Percentiles rank a stretch among this genome's conserved stretches.
Conservation (phyloP, 1,140 invertebrate species). For the Aphaenogaster ashmeadi region DNA sequence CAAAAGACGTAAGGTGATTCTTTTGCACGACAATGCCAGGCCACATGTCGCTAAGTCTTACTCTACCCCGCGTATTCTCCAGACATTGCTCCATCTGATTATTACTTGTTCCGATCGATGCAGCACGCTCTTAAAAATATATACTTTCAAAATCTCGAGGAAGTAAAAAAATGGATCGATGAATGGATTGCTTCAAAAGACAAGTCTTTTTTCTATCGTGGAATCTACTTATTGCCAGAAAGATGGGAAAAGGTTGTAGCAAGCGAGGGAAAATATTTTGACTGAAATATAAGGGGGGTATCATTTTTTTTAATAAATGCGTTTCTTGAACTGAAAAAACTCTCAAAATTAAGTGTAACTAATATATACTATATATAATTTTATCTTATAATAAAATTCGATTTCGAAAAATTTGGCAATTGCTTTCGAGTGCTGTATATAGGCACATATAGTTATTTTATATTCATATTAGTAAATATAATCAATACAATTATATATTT, state of each 20-base stretch:
- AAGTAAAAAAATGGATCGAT: conserved; percentile 13
- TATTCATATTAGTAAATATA: background rate
- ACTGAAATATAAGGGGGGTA: background rate
- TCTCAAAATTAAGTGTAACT: too few species aligned
- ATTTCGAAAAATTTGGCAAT: background rate
- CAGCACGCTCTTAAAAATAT: background rate
- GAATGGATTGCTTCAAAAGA: background rate
- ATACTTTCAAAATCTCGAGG: background rate
- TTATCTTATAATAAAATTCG: conserved; percentile 2
- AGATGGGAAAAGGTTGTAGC: conserved; percentile 9
- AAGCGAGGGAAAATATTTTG: background rate
- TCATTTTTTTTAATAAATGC: too few species aligned
- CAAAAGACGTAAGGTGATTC: background rate
- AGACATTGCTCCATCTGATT: background rate
- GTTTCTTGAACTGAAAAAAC: too few species aligned
- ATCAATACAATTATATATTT: background rate
- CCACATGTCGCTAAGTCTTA: conserved; percentile 15
- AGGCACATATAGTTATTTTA: background rate
- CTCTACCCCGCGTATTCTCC: background rate
- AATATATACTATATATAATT: background rate
- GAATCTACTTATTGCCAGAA: conserved; percentile 13
- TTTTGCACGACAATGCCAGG: background rate
- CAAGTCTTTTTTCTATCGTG: background rate
- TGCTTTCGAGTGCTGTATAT: background rate
- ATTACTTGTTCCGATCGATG: background rate